These are phyloP conservation scores for Rattus rattus DNA, from an alignment of 2,113 vertebrate genomes.

Conservation along the genomic window DNA sequence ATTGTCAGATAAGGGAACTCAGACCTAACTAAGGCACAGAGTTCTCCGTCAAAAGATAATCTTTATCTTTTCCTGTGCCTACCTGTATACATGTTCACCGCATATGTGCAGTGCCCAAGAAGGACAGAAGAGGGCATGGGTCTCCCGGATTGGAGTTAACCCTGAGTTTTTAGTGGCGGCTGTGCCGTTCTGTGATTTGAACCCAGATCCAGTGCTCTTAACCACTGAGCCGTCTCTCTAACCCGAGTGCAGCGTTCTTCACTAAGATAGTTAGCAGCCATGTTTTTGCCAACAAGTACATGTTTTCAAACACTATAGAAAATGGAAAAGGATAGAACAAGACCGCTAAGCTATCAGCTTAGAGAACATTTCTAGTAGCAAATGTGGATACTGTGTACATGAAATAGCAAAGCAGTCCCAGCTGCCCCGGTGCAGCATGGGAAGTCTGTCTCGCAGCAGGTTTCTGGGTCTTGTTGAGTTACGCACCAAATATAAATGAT, in stretches of 20 bases:
- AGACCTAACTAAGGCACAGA: not conserved
- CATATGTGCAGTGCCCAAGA: not conserved
- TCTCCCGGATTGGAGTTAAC: not conserved
- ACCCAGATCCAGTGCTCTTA: not conserved
- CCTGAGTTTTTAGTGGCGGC: not conserved
- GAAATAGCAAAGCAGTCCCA: not conserved
- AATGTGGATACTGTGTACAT: not conserved
- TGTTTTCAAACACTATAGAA: not conserved
- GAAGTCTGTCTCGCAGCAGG: not conserved
- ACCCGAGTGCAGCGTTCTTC: rapidly evolving
- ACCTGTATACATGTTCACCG: not conserved
- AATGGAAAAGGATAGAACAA: not conserved
- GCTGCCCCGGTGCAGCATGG: rapidly evolving
- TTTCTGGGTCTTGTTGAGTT: not conserved
- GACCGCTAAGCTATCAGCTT: not conserved
- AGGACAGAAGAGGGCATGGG: not conserved
- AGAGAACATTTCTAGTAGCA: not conserved
- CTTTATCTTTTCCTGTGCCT: not conserved
- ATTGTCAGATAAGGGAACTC: not conserved
- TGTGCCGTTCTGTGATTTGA: not conserved
- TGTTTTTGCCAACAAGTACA: not conserved
- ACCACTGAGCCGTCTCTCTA: not conserved
- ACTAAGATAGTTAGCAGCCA: not conserved
- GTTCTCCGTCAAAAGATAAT: not conserved
- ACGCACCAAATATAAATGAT: no score